These are phyloP conservation scores for Neosalanx taihuensis DNA, from an alignment of 2,797 vertebrate species.

Conservation along the genomic window DNA sequence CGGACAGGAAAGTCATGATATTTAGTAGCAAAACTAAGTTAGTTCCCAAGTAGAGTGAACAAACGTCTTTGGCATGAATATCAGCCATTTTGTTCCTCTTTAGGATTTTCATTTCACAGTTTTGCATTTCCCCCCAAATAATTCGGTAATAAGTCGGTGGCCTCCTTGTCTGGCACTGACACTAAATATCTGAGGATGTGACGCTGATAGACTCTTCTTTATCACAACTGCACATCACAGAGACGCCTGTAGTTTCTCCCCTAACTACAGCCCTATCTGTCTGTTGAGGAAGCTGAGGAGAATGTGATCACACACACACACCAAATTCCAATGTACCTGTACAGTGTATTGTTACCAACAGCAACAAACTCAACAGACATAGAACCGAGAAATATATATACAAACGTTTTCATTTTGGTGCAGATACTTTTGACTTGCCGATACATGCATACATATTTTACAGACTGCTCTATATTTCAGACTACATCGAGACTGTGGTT, in stretches of 20 bases:
- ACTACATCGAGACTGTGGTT: conserved; percentile 1
- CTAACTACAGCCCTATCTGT: conserved; percentile 40
- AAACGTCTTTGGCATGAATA: no score
- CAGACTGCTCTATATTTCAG: neutral
- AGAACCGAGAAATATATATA: neutral
- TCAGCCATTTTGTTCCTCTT: no score
- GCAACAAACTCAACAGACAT: no score
- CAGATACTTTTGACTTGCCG: neutral
- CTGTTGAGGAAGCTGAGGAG: conserved; percentile 56
- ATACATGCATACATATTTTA: neutral
- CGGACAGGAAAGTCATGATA: neutral
- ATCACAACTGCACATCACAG: conserved; percentile 57
- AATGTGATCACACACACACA: neutral
- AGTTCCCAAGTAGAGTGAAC: no score
- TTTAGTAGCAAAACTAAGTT: no score
- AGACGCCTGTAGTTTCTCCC: conserved; percentile 63
- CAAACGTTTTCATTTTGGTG: neutral
- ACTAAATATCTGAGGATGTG: conserved; percentile 31
- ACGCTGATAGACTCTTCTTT: conserved; percentile 38
- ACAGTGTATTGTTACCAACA: neutral
- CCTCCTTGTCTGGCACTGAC: neutral
- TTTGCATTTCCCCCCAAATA: no score
- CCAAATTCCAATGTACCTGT: neutral
- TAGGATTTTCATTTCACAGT: no score
- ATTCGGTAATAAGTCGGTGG: neutral